Evolutionary conservation across 2,797 vertebrate genomes (phyloP), one percentile per base, ranked within the genome.

Genomic region (Perodicticus potto): DNA sequence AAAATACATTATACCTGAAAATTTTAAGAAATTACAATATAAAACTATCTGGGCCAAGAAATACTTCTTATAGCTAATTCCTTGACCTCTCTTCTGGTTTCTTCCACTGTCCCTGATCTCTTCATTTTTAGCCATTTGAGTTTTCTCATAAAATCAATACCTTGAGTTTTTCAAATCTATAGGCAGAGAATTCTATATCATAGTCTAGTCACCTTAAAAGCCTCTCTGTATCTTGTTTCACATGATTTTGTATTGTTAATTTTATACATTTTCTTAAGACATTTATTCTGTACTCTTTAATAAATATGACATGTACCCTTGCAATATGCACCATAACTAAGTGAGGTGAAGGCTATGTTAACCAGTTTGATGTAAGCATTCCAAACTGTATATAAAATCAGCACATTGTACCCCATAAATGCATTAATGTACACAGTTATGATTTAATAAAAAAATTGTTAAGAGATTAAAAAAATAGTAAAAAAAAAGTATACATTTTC

Each of bases 1-100:
- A 86, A 96, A 92, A 69, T 32, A 84, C 73, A 43, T 85, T 82
- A 5, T 63, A 63, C 40, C 29, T 67, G 49, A 90, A 90, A 55
- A 83, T 72, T 5, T 70, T 9, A 82, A 89, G 27, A 86, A 34
- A 76, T 74, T 90, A 8, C 16, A 77, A 25, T 57, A 95, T 45
- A 90, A 86, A 92, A 77, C 25, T 72, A 73, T 74, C 25, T 65
- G 6, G 4, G 2, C 40, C 81, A 93, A 45, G 12, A 61, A 3
- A 69, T 10, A 34, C 11, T 63, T 95, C 77, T 89, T 40, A 76
- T 20, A 86, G n/a, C 14, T 19, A 82, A 70, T 55, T 80, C 29
- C 82, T 94, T 81, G 22, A 19, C 1, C 82, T 5, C 14, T 63
- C 19, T 80, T 81, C 59, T 5, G 6, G 11, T 40, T 93, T 80